phyloP scores from a whole-genome alignment of 2,888 invertebrate species.

The Brenthis hecate region DNA sequence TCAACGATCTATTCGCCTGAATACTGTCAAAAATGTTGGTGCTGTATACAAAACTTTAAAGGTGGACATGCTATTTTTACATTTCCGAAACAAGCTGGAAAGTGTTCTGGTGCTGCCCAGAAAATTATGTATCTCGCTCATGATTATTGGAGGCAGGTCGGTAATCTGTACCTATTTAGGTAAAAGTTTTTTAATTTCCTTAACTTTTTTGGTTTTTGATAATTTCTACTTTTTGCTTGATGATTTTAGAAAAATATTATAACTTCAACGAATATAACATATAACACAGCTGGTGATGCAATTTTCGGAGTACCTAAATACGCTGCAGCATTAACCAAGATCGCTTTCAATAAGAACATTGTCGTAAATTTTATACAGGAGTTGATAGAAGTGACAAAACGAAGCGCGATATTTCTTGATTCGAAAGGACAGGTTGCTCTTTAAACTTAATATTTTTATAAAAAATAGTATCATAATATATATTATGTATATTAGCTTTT shows the following conservation, averaged over 20 bases:
- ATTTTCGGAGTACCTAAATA: constrained; percentile 96
- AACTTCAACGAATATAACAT: constrained; percentile 87
- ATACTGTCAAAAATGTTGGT: constrained; percentile 90
- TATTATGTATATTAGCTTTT: no score
- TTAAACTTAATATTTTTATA: not conserved
- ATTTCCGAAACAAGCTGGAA: constrained; percentile 92
- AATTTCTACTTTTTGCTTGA: not conserved
- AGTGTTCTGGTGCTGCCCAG: constrained; percentile 98
- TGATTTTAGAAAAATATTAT: constrained; percentile 84
- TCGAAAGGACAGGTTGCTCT: constrained; percentile 70
- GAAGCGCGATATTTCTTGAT: constrained; percentile 90
- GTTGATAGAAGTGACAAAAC: constrained; percentile 87
- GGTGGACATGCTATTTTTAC: constrained; percentile 95
- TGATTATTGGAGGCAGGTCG: constrained; percentile 89
- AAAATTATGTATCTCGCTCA: constrained; percentile 97
- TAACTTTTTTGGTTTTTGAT: not conserved
- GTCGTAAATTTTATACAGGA: constrained; percentile 87
- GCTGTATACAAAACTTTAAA: constrained; percentile 85
- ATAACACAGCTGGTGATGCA: constrained; percentile 90
- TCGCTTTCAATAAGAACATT: constrained; percentile 87
- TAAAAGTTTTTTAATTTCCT: no score
- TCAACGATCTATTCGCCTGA: constrained; percentile 93
- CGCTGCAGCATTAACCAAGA: constrained; percentile 88
- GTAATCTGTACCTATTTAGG: not conserved
- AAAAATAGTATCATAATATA: no score